Conservation (phyloP, 2,888 invertebrate species). For the Mythimna ferrago region DNA sequence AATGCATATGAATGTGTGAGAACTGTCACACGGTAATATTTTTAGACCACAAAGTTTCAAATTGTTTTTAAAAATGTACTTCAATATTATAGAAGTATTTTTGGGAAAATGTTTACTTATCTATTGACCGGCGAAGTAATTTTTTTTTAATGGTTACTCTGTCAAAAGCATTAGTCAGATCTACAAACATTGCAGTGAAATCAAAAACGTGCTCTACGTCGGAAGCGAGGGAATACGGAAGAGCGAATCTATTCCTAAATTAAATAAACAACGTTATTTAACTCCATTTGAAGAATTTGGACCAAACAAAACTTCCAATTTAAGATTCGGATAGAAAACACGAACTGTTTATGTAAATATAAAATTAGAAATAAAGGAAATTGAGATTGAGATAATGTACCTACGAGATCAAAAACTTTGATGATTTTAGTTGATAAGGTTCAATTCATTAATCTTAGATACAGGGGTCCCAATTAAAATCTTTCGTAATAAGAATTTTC, state of each 20-base stretch:
- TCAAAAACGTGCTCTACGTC: constrained; percentile 50
- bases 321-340: constrained; percentile 39
- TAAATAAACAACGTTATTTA: constrained; percentile 44
- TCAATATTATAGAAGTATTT: not conserved
- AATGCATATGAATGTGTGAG: constrained; percentile 68
- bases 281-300: constrained; percentile 47
- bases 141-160: not conserved
- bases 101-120: not conserved
- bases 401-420: constrained; percentile 9
- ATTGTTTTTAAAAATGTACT: not conserved
- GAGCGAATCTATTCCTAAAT: constrained; percentile 46
- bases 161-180: constrained; percentile 8
- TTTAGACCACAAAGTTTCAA: not conserved
- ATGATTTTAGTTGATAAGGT: constrained; percentile 9
- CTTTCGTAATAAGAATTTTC: constrained; percentile 21
- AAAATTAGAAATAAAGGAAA: constrained; percentile 22
- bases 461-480: constrained; percentile 24
- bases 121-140: not conserved
- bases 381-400: constrained; percentile 13
- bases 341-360: constrained; percentile 34
- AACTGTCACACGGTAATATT: constrained; percentile 58
- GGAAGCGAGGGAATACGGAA: constrained; percentile 51
- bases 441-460: constrained; percentile 16
- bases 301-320: constrained; percentile 40
- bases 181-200: constrained; percentile 25